Conservation (phyloP, 2,797 vertebrate species). For the Hipposideros larvatus region DNA sequence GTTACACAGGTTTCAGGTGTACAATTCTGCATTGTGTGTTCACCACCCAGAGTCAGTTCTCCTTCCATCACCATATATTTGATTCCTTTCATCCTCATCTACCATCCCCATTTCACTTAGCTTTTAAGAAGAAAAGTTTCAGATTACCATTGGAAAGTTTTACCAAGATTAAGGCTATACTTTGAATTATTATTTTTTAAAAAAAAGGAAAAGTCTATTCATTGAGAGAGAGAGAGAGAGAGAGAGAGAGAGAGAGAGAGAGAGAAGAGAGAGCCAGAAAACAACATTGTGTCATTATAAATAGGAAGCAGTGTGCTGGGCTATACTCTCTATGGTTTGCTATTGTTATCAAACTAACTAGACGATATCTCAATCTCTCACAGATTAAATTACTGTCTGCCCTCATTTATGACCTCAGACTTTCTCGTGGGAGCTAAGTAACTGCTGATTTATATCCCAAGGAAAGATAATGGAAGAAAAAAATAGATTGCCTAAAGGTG, state of each 20-base stretch:
- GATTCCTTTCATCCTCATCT: too few relatives aligned
- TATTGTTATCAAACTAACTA: neutral
- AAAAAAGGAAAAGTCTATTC: neutral
- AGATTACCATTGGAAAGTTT: constrained; percentile 51
- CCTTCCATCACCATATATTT: too few relatives aligned
- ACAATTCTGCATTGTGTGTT: too few relatives aligned
- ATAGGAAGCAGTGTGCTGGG: neutral
- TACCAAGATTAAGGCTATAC: neutral
- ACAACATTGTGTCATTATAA: neutral
- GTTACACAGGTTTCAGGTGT: too few relatives aligned
- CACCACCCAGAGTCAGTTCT: too few relatives aligned
- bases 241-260: neutral
- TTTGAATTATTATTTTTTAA: neutral
- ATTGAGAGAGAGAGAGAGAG: neutral
- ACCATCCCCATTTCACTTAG: too few relatives aligned
- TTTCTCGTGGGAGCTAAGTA: constrained; percentile 40
- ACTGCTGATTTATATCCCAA: constrained; percentile 50
- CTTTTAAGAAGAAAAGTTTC: neutral
- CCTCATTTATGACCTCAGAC: neutral
- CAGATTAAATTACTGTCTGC: constrained; percentile 57
- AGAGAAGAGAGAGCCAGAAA: neutral
- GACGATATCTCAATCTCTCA: neutral
- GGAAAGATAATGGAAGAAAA: neutral
- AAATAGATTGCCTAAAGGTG: neutral
- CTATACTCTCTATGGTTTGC: neutral